Evolutionary conservation across 2,797 vertebrate species (phyloP).

Genomic region (Amblyopsis hoosieri): DNA sequence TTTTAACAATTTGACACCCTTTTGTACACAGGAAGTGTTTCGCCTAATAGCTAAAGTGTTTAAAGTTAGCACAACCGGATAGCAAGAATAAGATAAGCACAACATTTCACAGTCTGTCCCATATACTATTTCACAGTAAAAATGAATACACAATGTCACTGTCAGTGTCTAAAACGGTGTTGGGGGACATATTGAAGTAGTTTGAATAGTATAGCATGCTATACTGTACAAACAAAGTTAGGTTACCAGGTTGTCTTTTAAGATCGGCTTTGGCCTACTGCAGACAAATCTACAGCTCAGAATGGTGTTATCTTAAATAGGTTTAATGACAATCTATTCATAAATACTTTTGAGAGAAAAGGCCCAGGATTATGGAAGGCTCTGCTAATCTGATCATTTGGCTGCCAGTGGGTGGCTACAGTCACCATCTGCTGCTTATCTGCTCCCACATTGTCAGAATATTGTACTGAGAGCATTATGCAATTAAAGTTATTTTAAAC

Average conservation of each 20-base stretch:
- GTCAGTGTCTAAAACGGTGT: background rate
- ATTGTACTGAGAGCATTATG: background rate
- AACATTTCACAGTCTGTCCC: conserved; percentile 31
- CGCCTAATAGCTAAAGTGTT: conserved; percentile 7
- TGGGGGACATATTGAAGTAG: background rate
- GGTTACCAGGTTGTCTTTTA: conserved; percentile 61
- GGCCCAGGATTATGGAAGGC: conserved; percentile 30
- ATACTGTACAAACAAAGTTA: conserved; percentile 43
- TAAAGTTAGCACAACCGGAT: conserved; percentile 20
- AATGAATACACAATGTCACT: background rate
- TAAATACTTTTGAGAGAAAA: conserved; percentile 48
- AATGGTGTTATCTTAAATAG: conserved; percentile 69
- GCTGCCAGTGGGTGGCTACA: conserved; percentile 37
- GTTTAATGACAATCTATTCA: conserved; percentile 66
- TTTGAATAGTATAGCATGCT: conserved; percentile 20
- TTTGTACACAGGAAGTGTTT: conserved; percentile 1
- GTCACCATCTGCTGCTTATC: conserved; percentile 35
- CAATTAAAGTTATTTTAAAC: too few species aligned
- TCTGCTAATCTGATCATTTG: conserved; percentile 56
- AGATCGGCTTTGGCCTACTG: conserved; percentile 31
- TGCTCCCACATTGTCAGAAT: conserved; percentile 45
- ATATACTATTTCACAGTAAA: conserved; percentile 21
- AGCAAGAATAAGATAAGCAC: conserved; percentile 40
- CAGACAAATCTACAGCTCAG: conserved; percentile 65
- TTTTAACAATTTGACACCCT: background rate